Evolutionary conservation across 1,140 invertebrate species (phyloP).

Genomic region (Laodelphax striatellus): DNA sequence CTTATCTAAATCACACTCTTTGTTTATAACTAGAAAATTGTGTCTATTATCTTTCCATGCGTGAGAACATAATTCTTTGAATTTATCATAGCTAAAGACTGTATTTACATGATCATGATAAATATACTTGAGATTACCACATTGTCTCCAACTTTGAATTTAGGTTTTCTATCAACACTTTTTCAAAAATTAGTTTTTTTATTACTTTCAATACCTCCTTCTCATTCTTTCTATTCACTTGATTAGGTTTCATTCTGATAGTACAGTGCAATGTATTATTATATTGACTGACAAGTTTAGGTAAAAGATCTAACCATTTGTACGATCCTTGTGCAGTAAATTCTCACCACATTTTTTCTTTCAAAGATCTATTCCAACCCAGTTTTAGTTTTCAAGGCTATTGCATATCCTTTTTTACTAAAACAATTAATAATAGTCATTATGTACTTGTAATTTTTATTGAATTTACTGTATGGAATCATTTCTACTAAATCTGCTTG

Average conservation of each 20-base stretch:
- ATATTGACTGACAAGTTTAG: slow-evolving; percentile 30
- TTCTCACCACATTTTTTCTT: slow-evolving; percentile 32
- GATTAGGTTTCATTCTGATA: slow-evolving; percentile 30
- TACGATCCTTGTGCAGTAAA: slow-evolving; percentile 24
- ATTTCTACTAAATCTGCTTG: slow-evolving; percentile 24
- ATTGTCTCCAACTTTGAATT: slow-evolving; percentile 18
- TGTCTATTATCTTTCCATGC: slow-evolving; percentile 20
- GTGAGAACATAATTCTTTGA: slow-evolving; percentile 15
- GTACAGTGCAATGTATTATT: slow-evolving; percentile 33
- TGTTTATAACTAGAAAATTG: slow-evolving; percentile 25
- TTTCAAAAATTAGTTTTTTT: neutral
- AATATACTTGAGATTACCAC: slow-evolving; percentile 31
- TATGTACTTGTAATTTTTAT: slow-evolving; percentile 33
- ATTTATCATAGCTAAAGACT: slow-evolving; percentile 25
- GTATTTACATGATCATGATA: slow-evolving; percentile 30
- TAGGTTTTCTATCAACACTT: slow-evolving; percentile 14
- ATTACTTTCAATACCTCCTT: slow-evolving; percentile 7
- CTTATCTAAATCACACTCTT: slow-evolving; percentile 21
- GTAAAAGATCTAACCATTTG: slow-evolving; percentile 27
- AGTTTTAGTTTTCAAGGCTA: slow-evolving; percentile 35
- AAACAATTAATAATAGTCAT: slow-evolving; percentile 36
- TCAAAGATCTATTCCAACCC: slow-evolving; percentile 35
- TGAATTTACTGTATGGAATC: slow-evolving; percentile 25
- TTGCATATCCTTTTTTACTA: slow-evolving; percentile 34
- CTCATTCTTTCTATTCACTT: slow-evolving; percentile 26